A percentile compares a stretch with the other conserved stretches of the same genome.
Conservation (phyloP, 2,888 invertebrate species). For the Dryocosmus kuriphilus region DNA sequence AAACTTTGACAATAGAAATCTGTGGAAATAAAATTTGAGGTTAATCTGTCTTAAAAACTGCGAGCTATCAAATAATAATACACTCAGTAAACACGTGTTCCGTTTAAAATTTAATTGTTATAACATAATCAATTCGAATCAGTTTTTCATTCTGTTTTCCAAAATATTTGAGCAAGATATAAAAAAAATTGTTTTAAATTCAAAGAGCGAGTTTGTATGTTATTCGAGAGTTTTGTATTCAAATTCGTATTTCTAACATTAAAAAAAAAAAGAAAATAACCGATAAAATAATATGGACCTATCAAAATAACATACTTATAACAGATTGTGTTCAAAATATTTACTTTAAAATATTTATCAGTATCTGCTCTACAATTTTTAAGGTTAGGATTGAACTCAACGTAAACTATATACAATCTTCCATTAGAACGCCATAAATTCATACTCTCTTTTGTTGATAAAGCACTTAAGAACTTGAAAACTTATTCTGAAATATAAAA, state of each 20-base stretch:
- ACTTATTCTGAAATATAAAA: slow-evolving; percentile 49
- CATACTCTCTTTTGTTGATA: background rate
- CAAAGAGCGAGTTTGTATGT: background rate
- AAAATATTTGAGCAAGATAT: background rate
- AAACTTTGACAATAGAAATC: background rate
- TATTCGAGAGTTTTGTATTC: background rate
- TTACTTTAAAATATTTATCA: background rate
- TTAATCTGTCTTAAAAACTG: background rate
- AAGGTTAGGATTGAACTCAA: slow-evolving; percentile 59
- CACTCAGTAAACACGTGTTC: background rate
- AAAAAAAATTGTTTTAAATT: background rate
- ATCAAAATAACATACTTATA: background rate
- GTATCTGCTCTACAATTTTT: background rate
- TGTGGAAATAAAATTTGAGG: background rate
- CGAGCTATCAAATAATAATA: background rate
- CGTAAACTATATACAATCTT: slow-evolving; percentile 12
- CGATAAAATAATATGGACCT: background rate
- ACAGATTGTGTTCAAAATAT: background rate
- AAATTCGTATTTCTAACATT: background rate
- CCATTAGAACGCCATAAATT: background rate
- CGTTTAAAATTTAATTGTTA: background rate
- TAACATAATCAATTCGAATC: background rate
- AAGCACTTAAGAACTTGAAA: background rate
- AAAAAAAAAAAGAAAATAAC: background rate
- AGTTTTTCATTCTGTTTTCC: background rate